These are phyloP conservation scores for Lypha dubia DNA, from an alignment of 2,888 invertebrate species.

Conservation along the genomic window DNA sequence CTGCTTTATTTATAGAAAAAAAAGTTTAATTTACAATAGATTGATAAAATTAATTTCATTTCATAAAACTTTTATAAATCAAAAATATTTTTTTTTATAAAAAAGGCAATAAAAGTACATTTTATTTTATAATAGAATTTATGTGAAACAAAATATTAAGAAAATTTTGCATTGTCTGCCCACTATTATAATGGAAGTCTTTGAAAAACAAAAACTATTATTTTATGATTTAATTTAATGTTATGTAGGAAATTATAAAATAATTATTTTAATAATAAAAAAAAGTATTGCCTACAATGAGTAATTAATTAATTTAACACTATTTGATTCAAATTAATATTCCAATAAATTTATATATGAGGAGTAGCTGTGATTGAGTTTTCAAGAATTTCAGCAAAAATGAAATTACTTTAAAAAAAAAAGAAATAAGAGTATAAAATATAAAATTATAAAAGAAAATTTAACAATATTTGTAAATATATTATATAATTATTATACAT, in stretches of 20 bases:
- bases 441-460: constrained; percentile 48
- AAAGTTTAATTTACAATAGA: no score
- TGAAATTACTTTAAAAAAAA: constrained; percentile 58
- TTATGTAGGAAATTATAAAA: constrained; percentile 21
- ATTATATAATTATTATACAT: background rate
- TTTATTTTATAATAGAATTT: no score
- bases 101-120: no score
- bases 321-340: constrained; percentile 36
- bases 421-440: constrained; percentile 30
- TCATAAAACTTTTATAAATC: no score
- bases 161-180: constrained; percentile 30
- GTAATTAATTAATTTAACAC: constrained; percentile 11
- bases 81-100: constrained; percentile 18
- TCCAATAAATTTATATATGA: constrained; percentile 30
- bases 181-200: constrained; percentile 19
- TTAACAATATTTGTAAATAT: constrained; percentile 56
- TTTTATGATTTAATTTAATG: constrained; percentile 7
- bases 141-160: no score
- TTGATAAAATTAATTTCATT: no score
- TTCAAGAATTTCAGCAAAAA: constrained; percentile 62
- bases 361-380: constrained; percentile 22
- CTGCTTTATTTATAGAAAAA: constrained; percentile 26
- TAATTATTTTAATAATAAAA: constrained; percentile 29
- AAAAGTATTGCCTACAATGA: constrained; percentile 59
- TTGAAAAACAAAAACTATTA: constrained; percentile 20